Evolutionary conservation across 2,113 vertebrate species (phyloP).

Genomic region (Lipophrys pholis): DNA sequence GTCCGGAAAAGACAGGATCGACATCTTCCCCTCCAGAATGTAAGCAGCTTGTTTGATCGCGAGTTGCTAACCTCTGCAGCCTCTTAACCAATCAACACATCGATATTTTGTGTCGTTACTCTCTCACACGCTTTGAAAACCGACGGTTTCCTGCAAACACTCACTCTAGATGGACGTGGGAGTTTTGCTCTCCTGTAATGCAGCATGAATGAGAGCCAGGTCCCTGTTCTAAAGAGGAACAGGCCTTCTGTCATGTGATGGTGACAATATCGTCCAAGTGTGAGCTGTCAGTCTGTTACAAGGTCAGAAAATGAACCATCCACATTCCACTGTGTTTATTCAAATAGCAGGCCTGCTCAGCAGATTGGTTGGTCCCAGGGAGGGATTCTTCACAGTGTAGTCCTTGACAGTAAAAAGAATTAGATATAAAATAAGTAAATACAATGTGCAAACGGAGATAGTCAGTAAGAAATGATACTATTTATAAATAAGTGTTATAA

Average conservation of each 20-base stretch:
- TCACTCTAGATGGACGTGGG: too few relatives aligned
- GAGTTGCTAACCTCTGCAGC: conserved; percentile 47
- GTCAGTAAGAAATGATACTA: too few relatives aligned
- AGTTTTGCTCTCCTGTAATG: not conserved
- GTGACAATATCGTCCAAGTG: conserved; percentile 25
- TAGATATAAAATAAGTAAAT: too few relatives aligned
- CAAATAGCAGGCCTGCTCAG: too few relatives aligned
- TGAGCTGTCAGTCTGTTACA: conserved; percentile 48
- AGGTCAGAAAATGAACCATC: not conserved
- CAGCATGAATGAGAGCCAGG: not conserved
- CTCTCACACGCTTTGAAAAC: not conserved
- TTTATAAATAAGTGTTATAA: too few relatives aligned
- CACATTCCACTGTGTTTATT: too few relatives aligned
- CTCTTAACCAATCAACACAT: not conserved
- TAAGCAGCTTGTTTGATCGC: conserved; percentile 82
- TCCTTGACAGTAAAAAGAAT: too few relatives aligned
- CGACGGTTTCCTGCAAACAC: not conserved
- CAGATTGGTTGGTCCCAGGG: too few relatives aligned
- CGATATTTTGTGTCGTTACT: not conserved
- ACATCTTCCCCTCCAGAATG: conserved; percentile 98
- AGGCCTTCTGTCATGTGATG: conserved; percentile 72
- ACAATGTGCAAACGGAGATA: too few relatives aligned
- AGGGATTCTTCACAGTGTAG: too few relatives aligned
- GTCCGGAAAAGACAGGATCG: conserved; percentile 96
- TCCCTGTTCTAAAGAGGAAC: conserved; percentile 70